phyloP scores from a whole-genome alignment of 2,888 invertebrate species.

The Odontomyia ornata region DNA sequence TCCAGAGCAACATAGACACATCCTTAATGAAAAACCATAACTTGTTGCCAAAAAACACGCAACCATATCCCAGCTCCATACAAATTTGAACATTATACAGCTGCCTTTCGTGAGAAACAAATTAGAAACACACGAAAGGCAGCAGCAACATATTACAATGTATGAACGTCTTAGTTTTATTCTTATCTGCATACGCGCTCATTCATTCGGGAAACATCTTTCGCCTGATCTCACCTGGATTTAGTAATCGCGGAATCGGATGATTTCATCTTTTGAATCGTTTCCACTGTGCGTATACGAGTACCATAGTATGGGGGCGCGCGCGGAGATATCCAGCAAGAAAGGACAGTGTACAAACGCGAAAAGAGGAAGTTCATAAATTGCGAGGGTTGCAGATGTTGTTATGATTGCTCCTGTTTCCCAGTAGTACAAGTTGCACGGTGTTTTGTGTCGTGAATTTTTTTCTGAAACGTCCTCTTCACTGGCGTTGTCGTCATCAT shows the following conservation, averaged over 20 bases:
- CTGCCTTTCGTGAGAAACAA: conserved; percentile 43
- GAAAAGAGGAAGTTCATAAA: conserved; percentile 45
- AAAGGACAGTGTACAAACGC: not conserved
- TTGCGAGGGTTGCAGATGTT: conserved; percentile 45
- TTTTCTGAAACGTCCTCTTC: not conserved
- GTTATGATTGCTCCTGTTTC: conserved; percentile 42
- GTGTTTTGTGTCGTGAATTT: conserved; percentile 18
- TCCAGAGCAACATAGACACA: not conserved
- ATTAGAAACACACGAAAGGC: conserved; percentile 33
- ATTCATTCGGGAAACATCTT: conserved; percentile 14
- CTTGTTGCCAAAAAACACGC: conserved; percentile 32
- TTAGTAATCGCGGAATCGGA: conserved; percentile 42
- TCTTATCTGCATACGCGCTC: conserved; percentile 36
- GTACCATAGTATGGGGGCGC: not conserved
- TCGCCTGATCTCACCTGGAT: conserved; percentile 44
- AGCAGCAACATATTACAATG: not conserved
- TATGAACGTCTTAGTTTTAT: not conserved
- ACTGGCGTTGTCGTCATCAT: not conserved
- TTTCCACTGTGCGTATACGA: not conserved
- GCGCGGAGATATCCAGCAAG: not conserved
- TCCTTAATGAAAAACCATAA: not conserved
- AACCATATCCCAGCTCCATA: not conserved
- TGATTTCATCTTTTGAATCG: conserved; percentile 36
- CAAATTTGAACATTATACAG: conserved; percentile 8
- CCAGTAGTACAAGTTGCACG: conserved; percentile 38